These are phyloP conservation scores for Metacarcinus magister DNA, from an alignment of 2,888 invertebrate species.

Conservation along the genomic window DNA sequence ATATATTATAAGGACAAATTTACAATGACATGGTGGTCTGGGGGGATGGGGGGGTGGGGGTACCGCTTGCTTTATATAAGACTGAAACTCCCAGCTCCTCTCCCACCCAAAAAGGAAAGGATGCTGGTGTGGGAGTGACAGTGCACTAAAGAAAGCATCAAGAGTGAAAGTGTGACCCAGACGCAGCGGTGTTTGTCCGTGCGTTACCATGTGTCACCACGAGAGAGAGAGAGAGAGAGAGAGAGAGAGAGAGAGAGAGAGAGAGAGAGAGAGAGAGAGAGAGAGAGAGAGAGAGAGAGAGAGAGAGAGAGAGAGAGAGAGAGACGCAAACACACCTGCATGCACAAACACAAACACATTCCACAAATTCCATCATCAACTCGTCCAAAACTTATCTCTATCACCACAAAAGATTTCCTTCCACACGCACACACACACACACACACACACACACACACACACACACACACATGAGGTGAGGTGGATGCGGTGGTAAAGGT, in stretches of 20 bases:
- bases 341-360: not conserved
- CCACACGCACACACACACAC: not conserved
- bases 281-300: slow-evolving; percentile 15
- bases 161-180: slow-evolving; percentile 33
- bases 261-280: slow-evolving; percentile 47
- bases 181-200: not conserved
- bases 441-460: not conserved
- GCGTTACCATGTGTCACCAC: not conserved
- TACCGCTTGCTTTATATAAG: too few species aligned
- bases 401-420: too few species aligned
- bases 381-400: too few species aligned
- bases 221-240: not conserved
- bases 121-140: not conserved
- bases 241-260: slow-evolving; percentile 52
- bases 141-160: not conserved
- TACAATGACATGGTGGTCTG: not conserved
- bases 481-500: not conserved
- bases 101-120: too few species aligned
- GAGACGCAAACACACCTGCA: not conserved
- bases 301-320: not conserved
- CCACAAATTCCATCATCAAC: too few species aligned
- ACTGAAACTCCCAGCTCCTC: too few species aligned
- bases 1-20: too few species aligned
- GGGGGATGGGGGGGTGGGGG: not conserved
- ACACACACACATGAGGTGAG: not conserved